Evolutionary conservation across 30 jellyfish, hydroid and myxozoan genomes (phyloP).

Genomic region (Mastigias papua): DNA sequence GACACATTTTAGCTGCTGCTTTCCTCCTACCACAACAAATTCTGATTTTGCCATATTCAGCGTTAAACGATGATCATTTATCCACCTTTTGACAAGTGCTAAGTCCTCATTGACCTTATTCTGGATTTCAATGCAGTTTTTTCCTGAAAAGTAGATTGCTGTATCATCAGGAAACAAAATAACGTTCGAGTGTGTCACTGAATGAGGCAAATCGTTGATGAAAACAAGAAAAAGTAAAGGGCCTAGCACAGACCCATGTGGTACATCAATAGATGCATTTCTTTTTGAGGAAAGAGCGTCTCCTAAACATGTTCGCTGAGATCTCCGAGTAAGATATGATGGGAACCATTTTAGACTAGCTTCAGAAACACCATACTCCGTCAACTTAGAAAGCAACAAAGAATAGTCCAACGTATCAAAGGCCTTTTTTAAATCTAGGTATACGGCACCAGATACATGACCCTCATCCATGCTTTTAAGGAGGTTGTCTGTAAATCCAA

Average conservation of each 20-base stretch:
- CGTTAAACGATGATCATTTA: constrained; percentile 77
- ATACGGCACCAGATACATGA: no score
- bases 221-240: constrained; percentile 76
- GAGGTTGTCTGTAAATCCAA: no score
- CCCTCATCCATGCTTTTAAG: no score
- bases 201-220: constrained; percentile 77
- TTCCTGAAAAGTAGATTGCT: constrained; percentile 74
- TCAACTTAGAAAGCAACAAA: no score
- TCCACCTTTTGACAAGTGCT: constrained; percentile 55
- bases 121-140: constrained; percentile 79
- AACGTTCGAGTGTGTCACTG: constrained; percentile 70
- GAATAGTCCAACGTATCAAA: no score
- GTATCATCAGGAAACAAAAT: constrained; percentile 82
- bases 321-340: no score
- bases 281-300: no score
- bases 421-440: no score
- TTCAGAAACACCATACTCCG: no score
- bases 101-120: constrained; percentile 68
- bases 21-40: constrained; percentile 82
- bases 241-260: constrained; percentile 77
- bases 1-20: constrained; percentile 70
- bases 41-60: constrained; percentile 63
- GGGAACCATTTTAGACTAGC: no score
- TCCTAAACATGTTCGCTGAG: no score
- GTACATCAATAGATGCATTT: no score